phyloP scores from a whole-genome alignment of 2,113 vertebrate species.

The Noturus placidus region DNA sequence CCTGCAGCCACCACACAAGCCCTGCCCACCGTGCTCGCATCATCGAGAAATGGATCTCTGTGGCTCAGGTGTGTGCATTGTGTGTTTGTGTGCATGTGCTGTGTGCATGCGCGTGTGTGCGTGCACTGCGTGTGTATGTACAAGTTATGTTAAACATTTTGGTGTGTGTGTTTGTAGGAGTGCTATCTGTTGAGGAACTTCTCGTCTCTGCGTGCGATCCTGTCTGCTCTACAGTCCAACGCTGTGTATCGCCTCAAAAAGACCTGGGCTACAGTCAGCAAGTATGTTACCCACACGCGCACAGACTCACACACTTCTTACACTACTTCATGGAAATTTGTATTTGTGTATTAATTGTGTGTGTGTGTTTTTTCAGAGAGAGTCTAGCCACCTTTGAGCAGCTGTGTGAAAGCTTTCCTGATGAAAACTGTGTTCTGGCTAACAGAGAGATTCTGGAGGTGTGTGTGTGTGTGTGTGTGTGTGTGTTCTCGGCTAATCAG shows the following conservation, averaged over 20 bases:
- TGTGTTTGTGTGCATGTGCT: too few species aligned
- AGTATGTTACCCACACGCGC: conserved; percentile 58
- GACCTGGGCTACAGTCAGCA: conserved; percentile 81
- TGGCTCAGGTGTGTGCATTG: conserved; percentile 77
- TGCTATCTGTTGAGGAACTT: conserved; percentile 82
- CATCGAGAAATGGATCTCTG: conserved; percentile 83
- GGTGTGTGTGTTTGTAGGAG: conserved; percentile 63
- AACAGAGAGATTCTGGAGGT: conserved; percentile 82
- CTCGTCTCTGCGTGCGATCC: conserved; percentile 83
- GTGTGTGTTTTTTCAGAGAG: conserved; percentile 72
- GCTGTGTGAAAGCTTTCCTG: conserved; percentile 83
- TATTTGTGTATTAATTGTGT: background rate
- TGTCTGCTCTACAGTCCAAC: conserved; percentile 87
- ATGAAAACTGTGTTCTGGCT: conserved; percentile 83
- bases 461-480: background rate
- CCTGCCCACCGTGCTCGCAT: conserved; percentile 63
- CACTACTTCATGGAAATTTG: background rate
- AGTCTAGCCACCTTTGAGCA: conserved; percentile 72
- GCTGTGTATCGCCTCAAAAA: conserved; percentile 84
- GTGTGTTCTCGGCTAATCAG: conserved; percentile 2
- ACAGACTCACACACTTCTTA: background rate
- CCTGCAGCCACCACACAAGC: conserved; percentile 51
- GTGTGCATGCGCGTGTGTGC: background rate
- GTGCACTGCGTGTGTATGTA: conserved; percentile 50
- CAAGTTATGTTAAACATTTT: background rate